Base-by-base conservation (phyloP, 2,113 vertebrate genomes). In the Xenotilapia flavipinnis region DNA sequence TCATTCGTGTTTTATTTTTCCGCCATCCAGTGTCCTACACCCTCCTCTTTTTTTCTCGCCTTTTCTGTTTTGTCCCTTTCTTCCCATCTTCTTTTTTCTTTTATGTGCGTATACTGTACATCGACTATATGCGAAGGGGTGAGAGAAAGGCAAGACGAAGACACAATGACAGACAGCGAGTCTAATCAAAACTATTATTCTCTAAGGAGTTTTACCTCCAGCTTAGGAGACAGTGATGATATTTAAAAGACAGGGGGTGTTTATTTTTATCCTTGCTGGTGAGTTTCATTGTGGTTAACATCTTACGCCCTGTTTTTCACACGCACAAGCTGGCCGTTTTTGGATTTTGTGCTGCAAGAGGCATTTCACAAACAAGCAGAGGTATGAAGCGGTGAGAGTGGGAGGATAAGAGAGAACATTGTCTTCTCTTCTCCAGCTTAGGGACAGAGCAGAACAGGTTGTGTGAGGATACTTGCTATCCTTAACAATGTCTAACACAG, bases 391-490 rank as follows among this genome's bases (percentile, higher is more conserved):
- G 88, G 85, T 93, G 87, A 84, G 92, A 91, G 93, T 95, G 93
- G 95, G 93, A 92, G 94, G 95, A 94, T 95, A 92, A 95, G 91
- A 95, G 85, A 87, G 93, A 95, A 95, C 95, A 93, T 93, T 95
- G 92, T 94, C 91, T 94, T 94, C 92, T 94, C 89, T 90, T 90
- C 87, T 87, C 84, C 91, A 91, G 91, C 89, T 90, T 84, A 93
- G 91, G 92, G 91, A 94, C 88, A 88, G 87, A 91, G 88, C 85
- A 89, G 91, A 94, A 92, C 94, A 95, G 94, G 92, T 94, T 94
- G 93, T 89, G 93, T 93, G 91, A 94, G 94, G 90, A 93, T 93
- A 93, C 91, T 90, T 86, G 87, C 89, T 92, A 88, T 92, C 89
- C 91, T 90, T 93, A 94, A 93, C 95, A 88, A 77, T 75, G 89